A percentile compares a stretch with the other conserved stretches of the same genome.
Evolutionary conservation across 2,113 vertebrate species (phyloP).

Genomic region (Tragelaphus scriptus): DNA sequence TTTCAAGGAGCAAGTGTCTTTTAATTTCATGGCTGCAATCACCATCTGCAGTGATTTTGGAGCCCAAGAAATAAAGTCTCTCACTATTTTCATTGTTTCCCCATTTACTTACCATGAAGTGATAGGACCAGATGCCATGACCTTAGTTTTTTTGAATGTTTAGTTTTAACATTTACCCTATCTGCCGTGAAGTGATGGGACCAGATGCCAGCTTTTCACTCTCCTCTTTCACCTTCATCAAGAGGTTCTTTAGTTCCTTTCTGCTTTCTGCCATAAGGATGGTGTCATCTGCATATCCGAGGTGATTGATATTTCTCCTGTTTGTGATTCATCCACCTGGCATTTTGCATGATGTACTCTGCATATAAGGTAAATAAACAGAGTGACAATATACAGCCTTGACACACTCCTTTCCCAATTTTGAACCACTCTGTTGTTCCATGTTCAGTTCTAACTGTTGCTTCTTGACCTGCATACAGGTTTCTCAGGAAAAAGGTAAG

Average conservation of each 20-base stretch:
- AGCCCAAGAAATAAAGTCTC: not conserved
- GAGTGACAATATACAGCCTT: not conserved
- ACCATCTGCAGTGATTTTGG: not conserved
- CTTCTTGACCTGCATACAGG: not conserved
- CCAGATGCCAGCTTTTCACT: not conserved
- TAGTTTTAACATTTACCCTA: not conserved
- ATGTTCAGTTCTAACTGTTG: not conserved
- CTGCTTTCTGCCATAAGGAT: not conserved
- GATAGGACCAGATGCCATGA: not conserved
- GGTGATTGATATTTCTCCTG: not conserved
- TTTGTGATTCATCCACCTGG: not conserved
- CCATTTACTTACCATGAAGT: not conserved
- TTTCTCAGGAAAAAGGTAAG: not conserved
- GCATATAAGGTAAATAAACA: not conserved
- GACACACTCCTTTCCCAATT: not conserved
- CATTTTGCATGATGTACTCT: not conserved
- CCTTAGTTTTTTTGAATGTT: not conserved
- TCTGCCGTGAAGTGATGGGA: not conserved
- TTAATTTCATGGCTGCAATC: not conserved
- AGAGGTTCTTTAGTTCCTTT: not conserved
- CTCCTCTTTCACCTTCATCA: not conserved
- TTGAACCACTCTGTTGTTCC: not conserved
- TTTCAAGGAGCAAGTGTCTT: not conserved
- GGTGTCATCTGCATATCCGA: not conserved
- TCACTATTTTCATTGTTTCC: not conserved